Percentiles rank a stretch among this genome's conserved stretches.
Evolutionary conservation across 1,140 invertebrate genomes (phyloP).

Genomic region (Chionoecetes opilio): DNA sequence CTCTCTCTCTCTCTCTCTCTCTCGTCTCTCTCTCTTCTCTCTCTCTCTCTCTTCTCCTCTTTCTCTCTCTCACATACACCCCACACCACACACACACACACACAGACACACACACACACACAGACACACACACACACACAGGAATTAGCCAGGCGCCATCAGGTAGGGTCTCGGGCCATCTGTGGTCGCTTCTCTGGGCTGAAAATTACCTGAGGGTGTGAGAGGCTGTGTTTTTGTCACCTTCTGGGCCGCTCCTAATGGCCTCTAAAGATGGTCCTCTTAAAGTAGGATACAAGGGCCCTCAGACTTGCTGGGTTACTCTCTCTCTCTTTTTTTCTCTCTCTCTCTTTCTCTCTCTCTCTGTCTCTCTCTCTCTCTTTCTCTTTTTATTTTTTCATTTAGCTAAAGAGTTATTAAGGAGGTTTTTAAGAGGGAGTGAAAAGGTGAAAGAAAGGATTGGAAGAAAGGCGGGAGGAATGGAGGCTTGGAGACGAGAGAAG

Average conservation of each 20-base stretch:
- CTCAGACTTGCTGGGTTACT: not conserved
- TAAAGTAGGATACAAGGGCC: not conserved
- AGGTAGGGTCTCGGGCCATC: too few relatives aligned
- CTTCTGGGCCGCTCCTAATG: not conserved
- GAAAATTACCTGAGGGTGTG: conserved; percentile 19
- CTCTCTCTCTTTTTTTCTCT: too few relatives aligned
- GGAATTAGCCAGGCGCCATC: not conserved
- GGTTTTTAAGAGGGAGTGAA: not conserved
- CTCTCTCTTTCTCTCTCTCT: too few relatives aligned
- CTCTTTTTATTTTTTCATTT: too few relatives aligned
- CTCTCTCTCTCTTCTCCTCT: not conserved
- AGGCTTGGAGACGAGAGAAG: too few relatives aligned
- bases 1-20: conserved; percentile 17
- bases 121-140: too few relatives aligned
- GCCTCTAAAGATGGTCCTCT: not conserved
- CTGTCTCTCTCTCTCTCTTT: too few relatives aligned
- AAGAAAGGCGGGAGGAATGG: not conserved
- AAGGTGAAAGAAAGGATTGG: not conserved
- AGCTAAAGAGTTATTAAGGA: too few relatives aligned
- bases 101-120: too few relatives aligned
- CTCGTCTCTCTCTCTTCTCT: conserved; percentile 35
- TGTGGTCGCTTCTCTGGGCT: not conserved
- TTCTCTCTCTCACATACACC: not conserved
- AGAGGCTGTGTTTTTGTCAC: not conserved
- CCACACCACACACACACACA: too few relatives aligned